Evolutionary conservation across 1,140 invertebrate species (phyloP).

Genomic region (Brachionus angularis): DNA sequence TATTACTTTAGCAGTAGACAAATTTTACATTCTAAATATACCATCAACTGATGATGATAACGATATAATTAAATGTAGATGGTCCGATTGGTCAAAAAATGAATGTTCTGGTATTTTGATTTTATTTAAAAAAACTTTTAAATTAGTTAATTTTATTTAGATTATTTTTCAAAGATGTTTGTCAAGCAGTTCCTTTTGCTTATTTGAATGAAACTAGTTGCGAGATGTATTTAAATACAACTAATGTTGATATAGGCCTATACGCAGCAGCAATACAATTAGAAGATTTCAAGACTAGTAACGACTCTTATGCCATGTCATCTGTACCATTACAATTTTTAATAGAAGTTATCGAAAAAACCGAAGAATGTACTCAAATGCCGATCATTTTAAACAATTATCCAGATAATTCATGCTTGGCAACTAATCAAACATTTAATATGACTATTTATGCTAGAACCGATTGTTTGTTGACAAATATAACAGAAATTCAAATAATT

Average conservation of each 20-base stretch:
- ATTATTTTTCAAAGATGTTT: constrained; percentile 12
- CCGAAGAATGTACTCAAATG: not conserved
- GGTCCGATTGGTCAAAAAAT: constrained; percentile 4
- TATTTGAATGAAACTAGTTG: not conserved
- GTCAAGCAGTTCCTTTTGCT: constrained; percentile 7
- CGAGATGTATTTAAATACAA: constrained; percentile 13
- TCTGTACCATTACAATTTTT: constrained; percentile 36
- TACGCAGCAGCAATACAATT: constrained; percentile 19
- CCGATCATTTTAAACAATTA: not conserved
- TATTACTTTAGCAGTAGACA: constrained; percentile 1
- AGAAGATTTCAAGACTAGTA: constrained; percentile 5
- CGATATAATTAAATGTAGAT: constrained; percentile 21
- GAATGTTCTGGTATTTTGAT: constrained; percentile 18
- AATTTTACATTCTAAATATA: not conserved
- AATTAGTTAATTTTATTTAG: too few relatives aligned
- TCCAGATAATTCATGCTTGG: constrained; percentile 22
- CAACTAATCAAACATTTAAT: not conserved
- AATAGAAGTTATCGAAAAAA: constrained; percentile 18
- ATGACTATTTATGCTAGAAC: not conserved
- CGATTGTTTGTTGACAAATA: not conserved
- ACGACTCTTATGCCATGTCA: not conserved
- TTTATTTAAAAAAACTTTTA: too few relatives aligned
- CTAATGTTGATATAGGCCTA: not conserved
- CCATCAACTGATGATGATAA: constrained; percentile 22
- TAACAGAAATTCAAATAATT: constrained; percentile 41